These are phyloP conservation scores for Atta texana DNA, from an alignment of 1,140 invertebrate species.

Conservation along the genomic window DNA sequence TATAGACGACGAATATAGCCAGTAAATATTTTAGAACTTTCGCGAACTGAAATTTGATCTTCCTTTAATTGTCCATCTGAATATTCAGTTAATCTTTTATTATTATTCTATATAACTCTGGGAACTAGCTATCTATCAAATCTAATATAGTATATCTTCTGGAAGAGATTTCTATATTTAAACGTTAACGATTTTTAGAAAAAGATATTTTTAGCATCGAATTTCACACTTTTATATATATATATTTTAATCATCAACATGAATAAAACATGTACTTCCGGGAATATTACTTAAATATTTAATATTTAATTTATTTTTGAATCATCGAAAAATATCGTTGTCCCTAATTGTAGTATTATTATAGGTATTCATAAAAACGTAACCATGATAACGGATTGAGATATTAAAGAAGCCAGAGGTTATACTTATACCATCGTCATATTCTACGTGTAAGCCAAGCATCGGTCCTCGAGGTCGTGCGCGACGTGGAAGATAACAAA, in stretches of 20 bases:
- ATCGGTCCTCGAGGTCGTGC: slow-evolving; percentile 56
- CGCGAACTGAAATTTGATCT: background rate
- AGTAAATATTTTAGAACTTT: slow-evolving; percentile 9
- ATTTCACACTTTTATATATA: background rate
- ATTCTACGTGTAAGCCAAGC: slow-evolving; percentile 56
- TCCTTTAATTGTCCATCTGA: background rate
- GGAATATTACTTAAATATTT: background rate
- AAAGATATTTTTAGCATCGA: background rate
- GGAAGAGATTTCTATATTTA: slow-evolving; percentile 13
- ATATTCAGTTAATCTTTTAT: background rate
- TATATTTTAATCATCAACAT: too few relatives aligned
- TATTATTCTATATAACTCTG: slow-evolving; percentile 21
- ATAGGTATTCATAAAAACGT: background rate
- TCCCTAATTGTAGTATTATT: too few relatives aligned
- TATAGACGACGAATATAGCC: background rate
- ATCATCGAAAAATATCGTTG: background rate
- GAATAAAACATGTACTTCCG: background rate
- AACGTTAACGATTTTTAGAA: background rate
- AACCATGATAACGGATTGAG: slow-evolving; percentile 51
- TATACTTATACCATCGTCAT: slow-evolving; percentile 31
- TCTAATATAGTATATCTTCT: background rate
- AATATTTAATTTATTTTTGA: background rate
- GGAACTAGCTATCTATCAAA: slow-evolving; percentile 6
- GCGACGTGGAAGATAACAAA: slow-evolving; percentile 73
- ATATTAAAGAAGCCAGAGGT: slow-evolving; percentile 29